Evolutionary conservation across 1,140 invertebrate genomes (phyloP).

Genomic region (Drosophila asahinai): DNA sequence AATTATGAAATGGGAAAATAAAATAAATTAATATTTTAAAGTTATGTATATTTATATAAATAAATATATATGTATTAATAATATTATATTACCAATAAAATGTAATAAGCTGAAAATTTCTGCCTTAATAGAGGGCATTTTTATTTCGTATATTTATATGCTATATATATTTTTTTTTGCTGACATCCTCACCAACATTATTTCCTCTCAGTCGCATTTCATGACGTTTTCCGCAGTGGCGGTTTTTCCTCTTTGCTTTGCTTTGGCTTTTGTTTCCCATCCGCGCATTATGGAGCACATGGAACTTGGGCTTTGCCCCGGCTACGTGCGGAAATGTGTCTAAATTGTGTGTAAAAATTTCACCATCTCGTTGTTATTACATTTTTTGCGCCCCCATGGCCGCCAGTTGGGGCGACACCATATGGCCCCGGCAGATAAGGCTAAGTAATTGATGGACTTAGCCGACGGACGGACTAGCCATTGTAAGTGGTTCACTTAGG

Average conservation of each 20-base stretch:
- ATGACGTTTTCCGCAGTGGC: conserved; percentile 60
- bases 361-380: conserved; percentile 65
- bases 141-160: background rate
- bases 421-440: conserved; percentile 75
- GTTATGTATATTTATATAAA: too few species aligned
- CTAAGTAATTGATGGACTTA: conserved; percentile 77
- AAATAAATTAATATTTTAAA: too few species aligned
- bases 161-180: background rate
- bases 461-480: conserved; percentile 30
- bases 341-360: conserved; percentile 83
- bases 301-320: conserved; percentile 42
- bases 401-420: conserved; percentile 60
- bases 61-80: too few species aligned
- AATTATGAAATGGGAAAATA: background rate
- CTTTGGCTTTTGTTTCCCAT: conserved; percentile 49
- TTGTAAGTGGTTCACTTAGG: conserved; percentile 40
- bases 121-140: background rate
- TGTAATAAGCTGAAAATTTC: background rate
- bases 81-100: background rate
- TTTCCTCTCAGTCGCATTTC: conserved; percentile 51
- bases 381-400: conserved; percentile 24
- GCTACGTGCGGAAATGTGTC: conserved; percentile 79
- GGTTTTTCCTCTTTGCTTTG: conserved; percentile 31
- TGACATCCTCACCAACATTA: conserved; percentile 27
- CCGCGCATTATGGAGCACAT: conserved; percentile 53